These are phyloP conservation scores for Indri indri DNA, from an alignment of 2,113 vertebrate species.

Conservation along the genomic window DNA sequence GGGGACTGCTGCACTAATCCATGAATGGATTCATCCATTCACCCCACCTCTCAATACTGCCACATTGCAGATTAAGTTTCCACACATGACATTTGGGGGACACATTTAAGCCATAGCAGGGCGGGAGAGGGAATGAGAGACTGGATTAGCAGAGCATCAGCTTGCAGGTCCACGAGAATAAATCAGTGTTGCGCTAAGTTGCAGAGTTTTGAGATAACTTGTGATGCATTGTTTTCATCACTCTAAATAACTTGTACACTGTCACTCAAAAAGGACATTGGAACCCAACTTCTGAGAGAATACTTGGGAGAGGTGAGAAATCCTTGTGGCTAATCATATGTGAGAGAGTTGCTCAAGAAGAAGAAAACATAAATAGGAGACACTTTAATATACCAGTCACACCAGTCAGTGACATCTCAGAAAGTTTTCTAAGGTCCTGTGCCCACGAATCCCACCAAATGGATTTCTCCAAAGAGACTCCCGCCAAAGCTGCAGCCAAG, in stretches of 20 bases:
- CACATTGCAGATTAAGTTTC: not conserved
- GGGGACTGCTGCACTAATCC: not conserved
- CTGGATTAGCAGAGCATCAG: not conserved
- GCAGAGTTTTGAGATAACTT: not conserved
- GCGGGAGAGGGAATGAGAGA: not conserved
- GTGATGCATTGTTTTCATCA: not conserved
- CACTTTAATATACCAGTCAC: not conserved
- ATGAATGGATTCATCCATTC: not conserved
- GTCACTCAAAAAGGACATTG: not conserved
- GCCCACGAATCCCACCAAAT: not conserved
- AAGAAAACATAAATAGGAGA: constrained; percentile 12
- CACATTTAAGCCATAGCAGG: not conserved
- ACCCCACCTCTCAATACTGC: not conserved
- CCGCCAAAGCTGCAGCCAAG: not conserved
- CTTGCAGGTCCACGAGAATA: not conserved
- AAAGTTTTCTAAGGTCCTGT: not conserved
- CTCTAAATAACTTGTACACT: not conserved
- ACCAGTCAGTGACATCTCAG: not conserved
- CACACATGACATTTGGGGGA: not conserved
- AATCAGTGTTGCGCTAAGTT: not conserved
- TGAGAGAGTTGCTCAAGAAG: not conserved
- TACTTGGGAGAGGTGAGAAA: not conserved
- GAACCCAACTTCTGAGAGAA: not conserved
- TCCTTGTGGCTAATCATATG: not conserved
- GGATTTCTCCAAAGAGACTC: not conserved